These are phyloP conservation scores for Phaenicophaeus curvirostris DNA, from an alignment of 2,797 vertebrate species.

Conservation along the genomic window DNA sequence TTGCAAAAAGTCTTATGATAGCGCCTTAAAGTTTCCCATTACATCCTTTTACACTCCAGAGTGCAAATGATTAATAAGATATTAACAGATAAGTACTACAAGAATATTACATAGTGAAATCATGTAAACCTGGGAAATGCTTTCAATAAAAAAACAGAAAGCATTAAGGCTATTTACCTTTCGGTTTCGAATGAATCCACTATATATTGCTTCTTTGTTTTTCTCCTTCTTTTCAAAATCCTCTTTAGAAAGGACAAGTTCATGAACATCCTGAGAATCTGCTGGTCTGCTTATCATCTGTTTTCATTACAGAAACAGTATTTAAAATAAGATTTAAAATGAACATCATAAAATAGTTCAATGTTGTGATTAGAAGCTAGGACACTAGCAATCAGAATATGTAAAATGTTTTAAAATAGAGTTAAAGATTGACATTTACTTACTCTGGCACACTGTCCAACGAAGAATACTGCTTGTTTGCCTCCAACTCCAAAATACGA, in stretches of 20 bases:
- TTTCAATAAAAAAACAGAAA: not conserved
- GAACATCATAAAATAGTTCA: not conserved
- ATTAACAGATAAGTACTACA: not conserved
- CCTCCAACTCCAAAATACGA: slow-evolving; percentile 97
- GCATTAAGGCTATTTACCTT: slow-evolving; percentile 77
- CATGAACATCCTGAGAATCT: slow-evolving; percentile 89
- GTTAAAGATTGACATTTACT: slow-evolving; percentile 46
- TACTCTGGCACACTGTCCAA: slow-evolving; percentile 90
- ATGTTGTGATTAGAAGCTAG: not conserved
- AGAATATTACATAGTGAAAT: not conserved
- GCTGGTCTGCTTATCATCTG: slow-evolving; percentile 92
- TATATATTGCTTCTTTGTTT: slow-evolving; percentile 88
- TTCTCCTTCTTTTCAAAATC: slow-evolving; percentile 91
- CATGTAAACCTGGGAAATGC: not conserved
- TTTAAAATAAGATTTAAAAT: not conserved
- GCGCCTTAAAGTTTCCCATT: not conserved
- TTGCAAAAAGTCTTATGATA: not conserved
- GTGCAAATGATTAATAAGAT: not conserved
- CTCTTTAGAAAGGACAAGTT: slow-evolving; percentile 90
- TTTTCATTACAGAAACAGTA: slow-evolving; percentile 43
- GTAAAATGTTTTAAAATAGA: not conserved
- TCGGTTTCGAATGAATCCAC: slow-evolving; percentile 85
- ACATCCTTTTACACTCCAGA: not conserved
- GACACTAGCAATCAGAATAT: not conserved
- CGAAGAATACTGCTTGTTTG: slow-evolving; percentile 93